Conservation (phyloP, 2,113 vertebrate species). For the Gadus macrocephalus region DNA sequence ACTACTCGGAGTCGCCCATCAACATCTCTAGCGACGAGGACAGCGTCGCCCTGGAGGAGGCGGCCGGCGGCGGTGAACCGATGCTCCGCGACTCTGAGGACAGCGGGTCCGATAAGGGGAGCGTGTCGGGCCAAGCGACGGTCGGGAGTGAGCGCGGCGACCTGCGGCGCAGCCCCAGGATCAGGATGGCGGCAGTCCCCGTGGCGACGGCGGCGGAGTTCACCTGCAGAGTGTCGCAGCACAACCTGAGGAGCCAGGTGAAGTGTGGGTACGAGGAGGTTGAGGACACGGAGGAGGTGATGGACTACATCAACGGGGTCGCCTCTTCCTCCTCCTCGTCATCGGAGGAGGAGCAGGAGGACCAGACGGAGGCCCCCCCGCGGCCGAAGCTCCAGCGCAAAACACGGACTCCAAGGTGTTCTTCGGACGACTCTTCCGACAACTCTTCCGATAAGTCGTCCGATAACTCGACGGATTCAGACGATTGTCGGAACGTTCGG, state of each 20-base stretch:
- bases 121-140: neutral
- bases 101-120: slow-evolving; percentile 6
- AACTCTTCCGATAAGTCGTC: no score
- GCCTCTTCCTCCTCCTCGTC: no score
- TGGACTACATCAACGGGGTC: slow-evolving; percentile 31
- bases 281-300: slow-evolving; percentile 45
- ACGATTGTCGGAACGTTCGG: no score
- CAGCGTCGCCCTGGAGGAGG: slow-evolving; percentile 58
- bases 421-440: no score
- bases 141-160: neutral
- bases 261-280: slow-evolving; percentile 45
- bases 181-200: slow-evolving; percentile 5
- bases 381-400: no score
- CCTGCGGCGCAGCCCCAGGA: slow-evolving; percentile 29
- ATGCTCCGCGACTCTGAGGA: neutral
- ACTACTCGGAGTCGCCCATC: neutral
- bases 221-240: neutral
- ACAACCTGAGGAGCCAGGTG: slow-evolving; percentile 40
- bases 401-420: no score
- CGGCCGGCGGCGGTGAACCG: slow-evolving; percentile 15
- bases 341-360: no score
- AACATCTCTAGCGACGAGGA: slow-evolving; percentile 66
- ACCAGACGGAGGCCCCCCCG: no score
- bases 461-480: no score
- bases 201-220: neutral